A percentile compares a stretch with the other conserved stretches of the same genome.
Conservation (phyloP, 1,140 invertebrate species). For the Neoseiulus cucumeris region DNA sequence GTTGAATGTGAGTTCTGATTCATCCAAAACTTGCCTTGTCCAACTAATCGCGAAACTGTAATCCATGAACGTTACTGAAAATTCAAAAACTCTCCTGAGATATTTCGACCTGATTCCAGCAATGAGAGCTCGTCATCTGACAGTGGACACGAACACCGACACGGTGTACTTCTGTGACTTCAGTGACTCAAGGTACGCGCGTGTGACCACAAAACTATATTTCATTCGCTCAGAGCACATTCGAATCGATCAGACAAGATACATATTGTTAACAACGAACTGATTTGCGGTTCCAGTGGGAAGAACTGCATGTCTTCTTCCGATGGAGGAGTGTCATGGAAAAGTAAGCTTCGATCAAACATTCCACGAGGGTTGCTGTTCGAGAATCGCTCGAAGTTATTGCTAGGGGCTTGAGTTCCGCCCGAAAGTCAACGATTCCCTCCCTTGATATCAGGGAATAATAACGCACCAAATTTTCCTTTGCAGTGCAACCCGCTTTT, state of each 20-base stretch:
- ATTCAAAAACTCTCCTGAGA: background rate
- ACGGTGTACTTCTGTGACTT: slow-evolving; percentile 3
- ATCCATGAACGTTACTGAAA: too few species aligned
- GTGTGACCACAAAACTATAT: background rate
- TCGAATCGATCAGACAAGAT: background rate
- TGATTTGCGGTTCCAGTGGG: background rate
- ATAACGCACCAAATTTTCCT: background rate
- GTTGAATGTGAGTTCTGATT: too few species aligned
- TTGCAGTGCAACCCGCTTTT: background rate
- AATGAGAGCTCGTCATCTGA: background rate
- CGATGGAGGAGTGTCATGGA: background rate
- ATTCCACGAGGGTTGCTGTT: background rate
- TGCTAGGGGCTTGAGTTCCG: background rate
- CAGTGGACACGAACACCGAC: slow-evolving; percentile 4
- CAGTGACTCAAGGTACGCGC: background rate
- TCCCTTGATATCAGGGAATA: background rate
- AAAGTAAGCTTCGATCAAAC: background rate
- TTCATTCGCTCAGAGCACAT: background rate
- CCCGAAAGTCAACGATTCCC: background rate
- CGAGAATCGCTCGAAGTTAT: background rate
- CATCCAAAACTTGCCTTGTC: too few species aligned
- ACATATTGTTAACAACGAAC: background rate
- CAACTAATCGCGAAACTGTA: too few species aligned
- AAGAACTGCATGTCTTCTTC: background rate
- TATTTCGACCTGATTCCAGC: background rate